Conservation (phyloP, 2,113 vertebrate genomes). For the Calyptommatus sinebrachiatus region DNA sequence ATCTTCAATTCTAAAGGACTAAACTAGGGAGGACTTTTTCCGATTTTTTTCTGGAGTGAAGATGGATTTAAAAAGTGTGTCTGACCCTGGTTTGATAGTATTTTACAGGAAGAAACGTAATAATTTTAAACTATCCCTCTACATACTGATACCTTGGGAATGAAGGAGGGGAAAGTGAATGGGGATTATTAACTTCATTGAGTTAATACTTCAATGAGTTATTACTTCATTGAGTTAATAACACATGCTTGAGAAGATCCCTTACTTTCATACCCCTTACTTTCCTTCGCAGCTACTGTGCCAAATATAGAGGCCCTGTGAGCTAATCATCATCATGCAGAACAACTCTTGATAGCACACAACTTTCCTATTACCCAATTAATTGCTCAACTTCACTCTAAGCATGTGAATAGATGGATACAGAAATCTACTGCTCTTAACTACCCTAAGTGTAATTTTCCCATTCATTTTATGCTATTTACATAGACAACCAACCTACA, state of each 20-base stretch:
- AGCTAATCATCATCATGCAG: not conserved
- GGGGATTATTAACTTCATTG: not conserved
- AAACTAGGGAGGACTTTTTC: too few relatives aligned
- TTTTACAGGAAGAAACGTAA: not conserved
- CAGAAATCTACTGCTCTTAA: not conserved
- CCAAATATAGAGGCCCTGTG: not conserved
- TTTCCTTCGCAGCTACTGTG: not conserved
- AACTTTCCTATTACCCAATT: not conserved
- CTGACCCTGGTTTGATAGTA: not conserved
- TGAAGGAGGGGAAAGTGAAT: not conserved
- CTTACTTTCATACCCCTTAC: not conserved
- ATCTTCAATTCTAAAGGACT: too few relatives aligned
- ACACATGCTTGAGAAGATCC: not conserved
- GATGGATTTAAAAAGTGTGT: too few relatives aligned
- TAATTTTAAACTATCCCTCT: not conserved
- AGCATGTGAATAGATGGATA: not conserved
- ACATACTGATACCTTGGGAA: not conserved
- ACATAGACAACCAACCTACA: not conserved
- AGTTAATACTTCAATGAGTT: not conserved
- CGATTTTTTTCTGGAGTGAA: too few relatives aligned
- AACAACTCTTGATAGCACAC: not conserved
- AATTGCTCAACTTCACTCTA: not conserved
- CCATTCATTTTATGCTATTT: not conserved
- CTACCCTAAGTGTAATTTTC: not conserved
- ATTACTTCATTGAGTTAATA: not conserved